Evolutionary conservation across 1,140 invertebrate genomes (phyloP).

Genomic region (Ctenoplectra terminalis): DNA sequence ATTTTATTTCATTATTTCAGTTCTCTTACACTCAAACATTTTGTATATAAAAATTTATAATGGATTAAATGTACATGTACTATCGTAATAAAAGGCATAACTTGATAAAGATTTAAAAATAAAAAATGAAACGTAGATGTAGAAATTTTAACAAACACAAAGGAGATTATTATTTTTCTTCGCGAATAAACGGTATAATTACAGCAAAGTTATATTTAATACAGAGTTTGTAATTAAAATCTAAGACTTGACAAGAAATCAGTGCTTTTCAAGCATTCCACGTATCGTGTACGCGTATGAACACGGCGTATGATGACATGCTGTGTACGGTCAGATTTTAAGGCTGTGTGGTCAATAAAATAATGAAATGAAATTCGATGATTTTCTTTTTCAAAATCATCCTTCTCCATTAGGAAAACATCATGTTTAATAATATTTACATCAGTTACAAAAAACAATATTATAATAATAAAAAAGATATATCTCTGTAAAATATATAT

Average conservation of each 20-base stretch:
- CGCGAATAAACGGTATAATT: background rate
- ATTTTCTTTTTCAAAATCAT: constrained; percentile 10
- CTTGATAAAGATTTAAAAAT: background rate
- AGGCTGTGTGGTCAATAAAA: constrained; percentile 82
- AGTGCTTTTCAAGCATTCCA: constrained; percentile 69
- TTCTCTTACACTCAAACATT: background rate
- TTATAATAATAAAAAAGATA: background rate
- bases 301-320: constrained; percentile 52
- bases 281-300: constrained; percentile 42
- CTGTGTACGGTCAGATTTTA: constrained; percentile 77
- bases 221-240: background rate
- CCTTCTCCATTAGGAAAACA: background rate
- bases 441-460: too few species aligned
- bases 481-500: background rate
- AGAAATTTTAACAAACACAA: background rate
- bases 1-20: background rate
- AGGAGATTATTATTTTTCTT: constrained; percentile 9
- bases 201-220: background rate
- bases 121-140: background rate
- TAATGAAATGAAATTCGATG: constrained; percentile 63
- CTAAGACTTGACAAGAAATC: constrained; percentile 28
- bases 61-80: background rate
- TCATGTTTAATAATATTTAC: background rate
- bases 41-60: background rate
- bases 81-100: background rate